Percentiles rank a stretch among this genome's conserved stretches.
These are phyloP conservation scores for Gouania willdenowi DNA, from an alignment of 2,797 vertebrate genomes.

Conservation along the genomic window DNA sequence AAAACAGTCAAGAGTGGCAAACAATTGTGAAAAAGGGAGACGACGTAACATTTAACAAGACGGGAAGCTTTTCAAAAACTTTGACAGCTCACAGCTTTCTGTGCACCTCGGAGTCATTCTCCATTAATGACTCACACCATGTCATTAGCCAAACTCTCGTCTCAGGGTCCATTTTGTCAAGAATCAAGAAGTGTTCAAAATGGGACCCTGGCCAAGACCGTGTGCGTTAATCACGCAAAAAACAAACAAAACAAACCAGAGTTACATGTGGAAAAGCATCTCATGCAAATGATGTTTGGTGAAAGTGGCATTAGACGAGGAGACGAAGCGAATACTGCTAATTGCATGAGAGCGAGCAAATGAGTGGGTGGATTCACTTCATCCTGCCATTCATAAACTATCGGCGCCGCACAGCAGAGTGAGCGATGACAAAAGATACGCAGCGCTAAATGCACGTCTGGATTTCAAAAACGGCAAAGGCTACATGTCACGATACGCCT, in stretches of 20 bases:
- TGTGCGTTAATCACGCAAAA: slow-evolving; percentile 25
- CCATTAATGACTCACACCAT: slow-evolving; percentile 24
- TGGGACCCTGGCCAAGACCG: slow-evolving; percentile 27
- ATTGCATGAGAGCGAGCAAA: slow-evolving; percentile 53
- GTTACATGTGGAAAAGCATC: slow-evolving; percentile 57
- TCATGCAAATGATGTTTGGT: slow-evolving; percentile 64
- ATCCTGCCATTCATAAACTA: slow-evolving; percentile 40
- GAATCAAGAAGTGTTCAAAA: slow-evolving; percentile 26
- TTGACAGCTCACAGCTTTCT: slow-evolving; percentile 43
- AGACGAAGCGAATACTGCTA: slow-evolving; percentile 45
- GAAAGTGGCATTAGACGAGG: slow-evolving; percentile 48
- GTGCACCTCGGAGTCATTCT: slow-evolving; percentile 18
- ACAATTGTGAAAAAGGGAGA: too few species aligned
- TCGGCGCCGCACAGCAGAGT: slow-evolving; percentile 1
- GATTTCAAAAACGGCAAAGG: slow-evolving; percentile 10
- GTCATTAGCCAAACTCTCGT: background rate
- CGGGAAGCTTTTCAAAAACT: too few species aligned
- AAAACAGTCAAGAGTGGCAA: too few species aligned
- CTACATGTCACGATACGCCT: slow-evolving; percentile 4
- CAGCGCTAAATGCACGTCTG: slow-evolving; percentile 18
- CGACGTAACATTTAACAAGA: too few species aligned
- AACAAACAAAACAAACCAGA: too few species aligned
- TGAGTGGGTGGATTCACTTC: slow-evolving; percentile 46
- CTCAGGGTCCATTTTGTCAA: slow-evolving; percentile 36
- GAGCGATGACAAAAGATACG: slow-evolving; percentile 2